Percentiles rank a stretch among this genome's conserved stretches.
Conservation (phyloP, 2,888 invertebrate species). For the Teleiodes luculella region DNA sequence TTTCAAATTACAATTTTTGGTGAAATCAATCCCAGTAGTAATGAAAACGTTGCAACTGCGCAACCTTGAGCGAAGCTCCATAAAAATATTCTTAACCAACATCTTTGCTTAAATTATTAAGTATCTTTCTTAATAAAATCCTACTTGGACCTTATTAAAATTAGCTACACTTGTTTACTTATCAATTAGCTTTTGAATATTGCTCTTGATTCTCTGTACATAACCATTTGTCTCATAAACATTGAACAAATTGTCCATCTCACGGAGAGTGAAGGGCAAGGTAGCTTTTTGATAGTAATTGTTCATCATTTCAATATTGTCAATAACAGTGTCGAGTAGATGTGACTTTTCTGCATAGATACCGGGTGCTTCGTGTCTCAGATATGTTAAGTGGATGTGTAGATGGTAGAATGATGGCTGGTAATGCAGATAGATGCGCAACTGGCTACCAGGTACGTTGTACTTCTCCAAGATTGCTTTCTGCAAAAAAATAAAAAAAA, state of each 20-base stretch:
- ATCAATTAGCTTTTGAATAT: constrained; percentile 48
- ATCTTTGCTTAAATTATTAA: constrained; percentile 46
- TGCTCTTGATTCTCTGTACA: constrained; percentile 60
- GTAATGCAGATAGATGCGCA: constrained; percentile 94
- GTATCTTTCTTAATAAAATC: constrained; percentile 25
- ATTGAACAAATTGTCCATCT: constrained; percentile 85
- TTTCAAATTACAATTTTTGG: constrained; percentile 64
- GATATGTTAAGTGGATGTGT: constrained; percentile 93
- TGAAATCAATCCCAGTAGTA: constrained; percentile 63
- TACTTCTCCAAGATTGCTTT: constrained; percentile 88
- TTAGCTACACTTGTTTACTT: constrained; percentile 39
- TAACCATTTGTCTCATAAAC: constrained; percentile 80
- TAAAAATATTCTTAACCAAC: constrained; percentile 73
- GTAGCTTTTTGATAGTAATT: constrained; percentile 92
- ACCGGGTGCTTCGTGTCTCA: constrained; percentile 89
- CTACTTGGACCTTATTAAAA: constrained; percentile 30
- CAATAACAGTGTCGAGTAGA: constrained; percentile 91
- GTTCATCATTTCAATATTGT: constrained; percentile 89
- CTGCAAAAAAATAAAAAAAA: constrained; percentile 64
- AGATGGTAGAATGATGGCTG: constrained; percentile 98
- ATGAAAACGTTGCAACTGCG: constrained; percentile 81
- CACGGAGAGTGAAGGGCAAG: constrained; percentile 87
- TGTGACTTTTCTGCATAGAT: constrained; percentile 92
- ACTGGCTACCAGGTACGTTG: constrained; percentile 81
- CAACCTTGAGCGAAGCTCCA: constrained; percentile 79